Conservation (phyloP, 2,888 invertebrate species). For the Aleiodes alternator region DNA sequence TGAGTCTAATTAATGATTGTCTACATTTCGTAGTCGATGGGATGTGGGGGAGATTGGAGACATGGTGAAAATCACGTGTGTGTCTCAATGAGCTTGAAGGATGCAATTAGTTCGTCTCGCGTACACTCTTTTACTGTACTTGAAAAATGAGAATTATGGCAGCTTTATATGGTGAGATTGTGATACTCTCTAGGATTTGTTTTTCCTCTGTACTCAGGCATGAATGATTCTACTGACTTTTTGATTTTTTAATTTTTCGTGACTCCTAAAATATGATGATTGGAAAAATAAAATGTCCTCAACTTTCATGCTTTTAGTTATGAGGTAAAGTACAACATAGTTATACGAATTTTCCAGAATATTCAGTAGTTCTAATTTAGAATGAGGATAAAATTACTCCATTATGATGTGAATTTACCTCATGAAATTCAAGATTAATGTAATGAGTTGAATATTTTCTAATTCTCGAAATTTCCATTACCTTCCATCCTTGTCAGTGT, state of each 20-base stretch:
- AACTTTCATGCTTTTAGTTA: background rate
- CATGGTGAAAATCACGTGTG: background rate
- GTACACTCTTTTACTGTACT: conserved; percentile 12
- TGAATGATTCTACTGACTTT: background rate
- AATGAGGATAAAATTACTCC: too few species aligned
- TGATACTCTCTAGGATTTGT: background rate
- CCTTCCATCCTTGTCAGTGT: too few species aligned
- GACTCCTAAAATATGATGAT: too few species aligned
- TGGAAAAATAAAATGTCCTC: too few species aligned
- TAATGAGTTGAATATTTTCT: too few species aligned
- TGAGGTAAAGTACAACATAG: background rate
- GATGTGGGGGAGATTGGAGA: background rate
- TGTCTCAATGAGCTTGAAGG: conserved; percentile 31
- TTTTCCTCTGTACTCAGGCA: background rate
- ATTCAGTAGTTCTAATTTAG: background rate
- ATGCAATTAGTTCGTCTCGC: conserved; percentile 33
- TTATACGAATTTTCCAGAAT: background rate
- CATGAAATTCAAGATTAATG: too few species aligned
- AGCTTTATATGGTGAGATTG: background rate
- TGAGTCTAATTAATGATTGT: conserved; percentile 17
- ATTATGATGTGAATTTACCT: too few species aligned
- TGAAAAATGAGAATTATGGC: conserved; percentile 8
- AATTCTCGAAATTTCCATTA: too few species aligned
- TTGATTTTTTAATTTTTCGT: too few species aligned
- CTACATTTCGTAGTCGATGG: background rate